Base-by-base conservation (phyloP, 1,140 invertebrate species). In the Planococcus citri region DNA sequence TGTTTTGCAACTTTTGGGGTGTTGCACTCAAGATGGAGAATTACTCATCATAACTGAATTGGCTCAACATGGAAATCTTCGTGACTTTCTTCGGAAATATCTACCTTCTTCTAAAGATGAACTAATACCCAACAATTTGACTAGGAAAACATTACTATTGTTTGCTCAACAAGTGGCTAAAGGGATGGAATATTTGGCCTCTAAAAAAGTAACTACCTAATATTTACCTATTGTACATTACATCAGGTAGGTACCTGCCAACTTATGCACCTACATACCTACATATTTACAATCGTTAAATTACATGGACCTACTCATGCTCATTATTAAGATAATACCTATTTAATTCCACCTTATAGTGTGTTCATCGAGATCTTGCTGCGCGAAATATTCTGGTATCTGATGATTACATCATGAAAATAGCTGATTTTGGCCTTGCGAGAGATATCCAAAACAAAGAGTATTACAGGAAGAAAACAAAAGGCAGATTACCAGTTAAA, bases 391-490 rank as follows among this genome's bases (percentile, higher is more conserved):
- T 99, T 9, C 83, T 99, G 0, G 94, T 99, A 2, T 89, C 91
- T 71, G 92, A 95, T 74, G 88, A 95, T 76, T 91, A 90, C 76
- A 85, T 92, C 6, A 80, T 94, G 75, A 99, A 99, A 81, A 98
- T 99, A 74, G 95, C 95, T 0, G 97, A 98, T 79, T 99, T 99
- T 80, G 97, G 97, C 1, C 82, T 99, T n/a, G 95, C 97, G 0
- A 83, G 96, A 74, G 95, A 98, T 78, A 88, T 99, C 27, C 88
- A 94, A 75, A 88, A 88, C 71, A 88, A 94, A 73, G 94, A 98
- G 75, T 98, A 98, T 78, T 99, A 99, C 78, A 87, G 93, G 70
- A 98, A 98, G 80, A 95, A 88, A 69, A 96, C 93, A 20, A 94
- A 97, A 78, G 94, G 94, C 22, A 83, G 92, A 33, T 78, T 98